A percentile compares a stretch with the other conserved stretches of the same genome.
These are phyloP conservation scores for Hypercompe scribonia DNA, from an alignment of 2,888 invertebrate genomes.

Conservation along the genomic window DNA sequence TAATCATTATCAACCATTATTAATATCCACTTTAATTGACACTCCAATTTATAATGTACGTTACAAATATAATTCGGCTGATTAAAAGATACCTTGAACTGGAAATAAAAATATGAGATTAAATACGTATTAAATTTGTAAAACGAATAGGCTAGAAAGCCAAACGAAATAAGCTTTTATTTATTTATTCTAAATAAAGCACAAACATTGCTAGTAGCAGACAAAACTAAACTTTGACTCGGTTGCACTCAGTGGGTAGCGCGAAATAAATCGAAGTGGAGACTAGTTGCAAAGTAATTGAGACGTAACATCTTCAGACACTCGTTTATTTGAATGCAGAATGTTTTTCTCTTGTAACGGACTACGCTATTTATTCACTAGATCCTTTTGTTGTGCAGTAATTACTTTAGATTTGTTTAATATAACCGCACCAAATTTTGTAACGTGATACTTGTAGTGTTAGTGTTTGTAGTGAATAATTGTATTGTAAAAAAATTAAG, in stretches of 20 bases:
- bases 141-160: background rate
- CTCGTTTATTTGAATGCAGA: constrained; percentile 16
- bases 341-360: constrained; percentile 5
- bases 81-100: background rate
- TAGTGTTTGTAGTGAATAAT: background rate
- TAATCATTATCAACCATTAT: too few relatives aligned
- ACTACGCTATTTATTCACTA: constrained; percentile 8
- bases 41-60: background rate
- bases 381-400: constrained; percentile 1
- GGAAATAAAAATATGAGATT: background rate
- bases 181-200: background rate
- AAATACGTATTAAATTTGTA: background rate
- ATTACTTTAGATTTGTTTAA: background rate
- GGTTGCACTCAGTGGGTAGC: constrained; percentile 17
- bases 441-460: background rate
- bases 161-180: background rate
- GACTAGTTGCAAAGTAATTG: constrained; percentile 30
- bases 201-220: background rate
- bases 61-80: background rate
- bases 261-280: constrained; percentile 20
- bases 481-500: too few relatives aligned
- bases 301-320: constrained; percentile 24
- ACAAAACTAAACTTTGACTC: constrained; percentile 19
- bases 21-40: too few relatives aligned
- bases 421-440: background rate